A percentile compares a stretch with the other conserved stretches of the same genome.
phyloP scores from a whole-genome alignment of 2,113 vertebrate genomes.

The Epinephelus moara region DNA sequence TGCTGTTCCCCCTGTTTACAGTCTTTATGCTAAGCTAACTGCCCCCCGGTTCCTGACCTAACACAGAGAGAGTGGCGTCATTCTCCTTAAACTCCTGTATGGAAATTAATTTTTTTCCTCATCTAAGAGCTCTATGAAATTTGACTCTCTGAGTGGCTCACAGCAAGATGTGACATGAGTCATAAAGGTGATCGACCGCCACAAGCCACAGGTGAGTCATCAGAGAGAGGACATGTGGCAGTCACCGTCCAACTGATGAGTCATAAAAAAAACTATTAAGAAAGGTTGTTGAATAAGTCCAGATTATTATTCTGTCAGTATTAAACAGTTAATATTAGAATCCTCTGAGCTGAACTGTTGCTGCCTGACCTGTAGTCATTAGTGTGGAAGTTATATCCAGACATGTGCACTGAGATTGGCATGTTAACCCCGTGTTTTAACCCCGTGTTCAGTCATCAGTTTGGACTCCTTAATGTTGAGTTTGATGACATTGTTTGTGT shows the following conservation, averaged over 20 bases:
- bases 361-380: not conserved
- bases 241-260: not conserved
- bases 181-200: not conserved
- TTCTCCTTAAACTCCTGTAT: not conserved
- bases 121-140: not conserved
- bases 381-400: not conserved
- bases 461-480: constrained; percentile 1
- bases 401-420: not conserved
- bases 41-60: too few relatives aligned
- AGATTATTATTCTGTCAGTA: not conserved
- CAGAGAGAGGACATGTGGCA: not conserved
- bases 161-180: not conserved
- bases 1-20: too few relatives aligned
- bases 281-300: not conserved
- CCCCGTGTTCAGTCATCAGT: not conserved
- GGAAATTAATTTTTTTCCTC: not conserved
- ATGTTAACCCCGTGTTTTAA: not conserved
- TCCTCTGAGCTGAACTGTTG: not conserved
- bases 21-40: too few relatives aligned
- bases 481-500: not conserved
- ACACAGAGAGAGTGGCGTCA: too few relatives aligned
- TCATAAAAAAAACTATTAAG: not conserved
- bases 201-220: not conserved
- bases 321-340: not conserved
- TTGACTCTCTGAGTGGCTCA: not conserved